Base-by-base conservation (phyloP, 2,888 invertebrate species). In the Heliconius hortense region DNA sequence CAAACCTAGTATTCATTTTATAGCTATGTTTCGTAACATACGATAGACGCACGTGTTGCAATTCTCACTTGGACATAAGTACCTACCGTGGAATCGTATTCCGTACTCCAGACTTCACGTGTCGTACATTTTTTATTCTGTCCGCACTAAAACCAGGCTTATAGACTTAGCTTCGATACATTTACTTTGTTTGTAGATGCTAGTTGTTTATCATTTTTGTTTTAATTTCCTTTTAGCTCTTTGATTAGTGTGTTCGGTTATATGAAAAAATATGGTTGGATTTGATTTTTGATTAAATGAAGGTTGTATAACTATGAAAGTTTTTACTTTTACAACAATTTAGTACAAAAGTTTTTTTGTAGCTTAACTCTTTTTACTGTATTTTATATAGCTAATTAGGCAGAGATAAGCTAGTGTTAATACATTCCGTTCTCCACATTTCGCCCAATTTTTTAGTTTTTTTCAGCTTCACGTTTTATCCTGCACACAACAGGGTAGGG, bases 21-120 rank as follows among this genome's bases (percentile, higher is more conserved):
- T 35, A 76, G 76, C 74, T 53, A 64, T 74, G 77, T 78, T 67
- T 60, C 66, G 70, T 75, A 77, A 73, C 74, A 73, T 78, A 79
- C 82, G 80, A 83, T 83, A 35, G 24, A 24, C 21, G 18, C 31
- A 60, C 71, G 18, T 81, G 80, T 75, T 84, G 83, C 84, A 86
- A 84, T 84, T 84, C 18, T 28, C 74, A 39, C 63, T 56, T 71
- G 64, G 39, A 1, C 26, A 7, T 59, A 39, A 70, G 35, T 59
- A 59, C 70, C 63, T n/a, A 59, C 70, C 56, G n/a, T 15, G 39
- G 26, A 59, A 26, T 60, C 60, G 35, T 64, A 35, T 63, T 18
- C 26, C 18, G 48, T 43, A 70, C 24, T 74, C 28, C 5, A 62
- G 68, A 74, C 48, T 48, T 73, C 43, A 73, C 68, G 48, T 74